Evolutionary conservation across 2,113 vertebrate genomes (phyloP).

Genomic region (Datnioides undecimradiatus): DNA sequence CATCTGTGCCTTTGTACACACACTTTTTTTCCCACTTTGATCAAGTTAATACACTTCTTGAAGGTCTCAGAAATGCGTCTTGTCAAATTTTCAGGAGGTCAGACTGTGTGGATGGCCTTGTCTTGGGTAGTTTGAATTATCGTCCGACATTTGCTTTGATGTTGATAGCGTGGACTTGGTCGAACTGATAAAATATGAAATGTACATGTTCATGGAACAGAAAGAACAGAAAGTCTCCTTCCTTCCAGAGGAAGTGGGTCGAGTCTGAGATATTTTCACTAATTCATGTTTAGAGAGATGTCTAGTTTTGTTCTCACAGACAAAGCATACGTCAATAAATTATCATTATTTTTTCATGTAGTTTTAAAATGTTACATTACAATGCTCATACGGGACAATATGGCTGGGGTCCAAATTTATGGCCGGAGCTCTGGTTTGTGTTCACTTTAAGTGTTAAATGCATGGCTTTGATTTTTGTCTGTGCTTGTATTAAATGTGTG

Average conservation of each 20-base stretch:
- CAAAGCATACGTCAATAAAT: not conserved
- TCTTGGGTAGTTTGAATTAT: slow-evolving; percentile 52
- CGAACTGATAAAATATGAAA: slow-evolving; percentile 45
- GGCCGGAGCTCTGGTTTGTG: slow-evolving; percentile 43
- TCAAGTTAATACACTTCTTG: slow-evolving; percentile 30
- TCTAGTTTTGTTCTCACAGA: not conserved
- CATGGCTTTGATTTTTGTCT: slow-evolving; percentile 64
- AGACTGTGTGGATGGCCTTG: slow-evolving; percentile 53
- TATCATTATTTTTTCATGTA: not conserved
- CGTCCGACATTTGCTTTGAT: slow-evolving; percentile 55
- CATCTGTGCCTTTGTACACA: slow-evolving; percentile 33
- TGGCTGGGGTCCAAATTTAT: slow-evolving; percentile 60
- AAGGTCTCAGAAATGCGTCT: slow-evolving; percentile 43
- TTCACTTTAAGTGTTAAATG: slow-evolving; percentile 40
- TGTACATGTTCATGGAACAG: slow-evolving; percentile 55
- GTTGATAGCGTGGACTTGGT: slow-evolving; percentile 23
- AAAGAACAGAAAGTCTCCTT: slow-evolving; percentile 52
- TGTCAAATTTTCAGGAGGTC: slow-evolving; percentile 65
- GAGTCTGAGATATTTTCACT: not conserved
- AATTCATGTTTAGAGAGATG: slow-evolving; percentile 15
- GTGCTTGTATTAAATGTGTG: slow-evolving; percentile 40
- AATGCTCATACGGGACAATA: slow-evolving; percentile 77
- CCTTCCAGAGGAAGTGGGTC: slow-evolving; percentile 6
- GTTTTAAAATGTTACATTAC: slow-evolving; percentile 8
- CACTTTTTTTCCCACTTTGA: slow-evolving; percentile 49